phyloP scores from a whole-genome alignment of 2,888 invertebrate genomes.

The Diachrysia chrysitis region DNA sequence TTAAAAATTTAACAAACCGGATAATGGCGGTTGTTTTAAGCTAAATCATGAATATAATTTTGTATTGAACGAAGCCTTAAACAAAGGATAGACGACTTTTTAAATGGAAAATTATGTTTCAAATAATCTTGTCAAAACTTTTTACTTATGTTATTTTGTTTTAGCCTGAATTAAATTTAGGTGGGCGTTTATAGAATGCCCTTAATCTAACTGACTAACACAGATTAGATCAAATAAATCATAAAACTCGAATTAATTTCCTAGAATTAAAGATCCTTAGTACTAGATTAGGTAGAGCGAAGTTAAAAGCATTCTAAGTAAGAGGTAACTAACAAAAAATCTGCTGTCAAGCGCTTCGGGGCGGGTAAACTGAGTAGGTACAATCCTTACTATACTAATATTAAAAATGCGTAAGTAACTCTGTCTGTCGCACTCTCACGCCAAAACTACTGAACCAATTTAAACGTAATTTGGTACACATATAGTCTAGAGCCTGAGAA shows the following conservation, averaged over 20 bases:
- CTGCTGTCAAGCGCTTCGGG: not conserved
- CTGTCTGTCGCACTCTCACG: too few relatives aligned
- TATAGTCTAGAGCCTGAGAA: too few relatives aligned
- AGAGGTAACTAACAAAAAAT: not conserved
- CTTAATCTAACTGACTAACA: not conserved
- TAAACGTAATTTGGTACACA: too few relatives aligned
- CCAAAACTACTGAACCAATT: too few relatives aligned
- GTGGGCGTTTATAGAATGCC: not conserved
- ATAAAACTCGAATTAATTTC: not conserved
- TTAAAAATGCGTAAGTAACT: too few relatives aligned
- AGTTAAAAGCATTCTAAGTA: not conserved
- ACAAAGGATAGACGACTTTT: slow-evolving; percentile 40
- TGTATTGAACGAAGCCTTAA: slow-evolving; percentile 49
- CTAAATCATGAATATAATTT: slow-evolving; percentile 69
- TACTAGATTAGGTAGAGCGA: not conserved
- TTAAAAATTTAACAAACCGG: slow-evolving; percentile 85
- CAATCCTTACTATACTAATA: too few relatives aligned
- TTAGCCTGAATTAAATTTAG: not conserved
- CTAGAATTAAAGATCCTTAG: not conserved
- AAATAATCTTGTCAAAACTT: slow-evolving; percentile 11
- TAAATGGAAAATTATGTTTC: slow-evolving; percentile 27
- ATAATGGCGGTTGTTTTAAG: slow-evolving; percentile 72
- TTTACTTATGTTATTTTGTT: not conserved
- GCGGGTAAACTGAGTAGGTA: not conserved
- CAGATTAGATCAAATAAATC: not conserved